Evolutionary conservation across 2,113 vertebrate species (phyloP), one percentile per base, ranked within the genome.

Genomic region (Xiphophorus maculatus): DNA sequence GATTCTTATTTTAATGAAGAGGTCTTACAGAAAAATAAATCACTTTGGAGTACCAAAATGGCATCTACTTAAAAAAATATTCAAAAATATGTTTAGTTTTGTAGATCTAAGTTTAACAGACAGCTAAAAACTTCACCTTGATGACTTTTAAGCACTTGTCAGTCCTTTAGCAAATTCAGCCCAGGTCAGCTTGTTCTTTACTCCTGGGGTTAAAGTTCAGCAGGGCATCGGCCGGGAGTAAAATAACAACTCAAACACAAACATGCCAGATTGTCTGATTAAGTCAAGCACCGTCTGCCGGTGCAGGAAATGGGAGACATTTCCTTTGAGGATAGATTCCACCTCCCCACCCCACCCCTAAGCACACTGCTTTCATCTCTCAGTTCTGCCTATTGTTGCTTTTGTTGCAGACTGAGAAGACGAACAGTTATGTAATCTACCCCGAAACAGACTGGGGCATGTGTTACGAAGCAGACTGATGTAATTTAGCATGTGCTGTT

Each of bases 241-340:
- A 70, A 77, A 80, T 13, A 77, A 77, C 71, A 83, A 74, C 66
- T 37, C 51, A 40, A 67, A 70, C 54, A 0, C 60, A 17, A 58
- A 67, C 79, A 76, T 79, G 75, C 79, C 81, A 87, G 83, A 85
- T 71, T 48, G 78, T 82, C 78, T 79, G 15, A 54, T n/a, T n/a
- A 48, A 42, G 66, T 10, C 58, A 64, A 71, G 25, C 48, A 54
- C 35, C 42, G 61, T 73, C 74, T 80, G 81, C 69, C 54, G 58
- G 61, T 44, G n/a, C 76, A 84, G 74, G 87, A 89, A 84, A 71
- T 77, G n/a, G 37, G 22, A 81, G 79, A 29, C 68, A 28, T 51
- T 74, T 76, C 72, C 33, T 73, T 64, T 44, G 58, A 74, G 80
- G 71, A 79, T 58, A 1, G n/a, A 44, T 33, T 13, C 27, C 14